A percentile compares a stretch with the other conserved stretches of the same genome.
These are phyloP conservation scores for Vollenhovia emeryi DNA, from an alignment of 1,140 invertebrate genomes.

Conservation along the genomic window DNA sequence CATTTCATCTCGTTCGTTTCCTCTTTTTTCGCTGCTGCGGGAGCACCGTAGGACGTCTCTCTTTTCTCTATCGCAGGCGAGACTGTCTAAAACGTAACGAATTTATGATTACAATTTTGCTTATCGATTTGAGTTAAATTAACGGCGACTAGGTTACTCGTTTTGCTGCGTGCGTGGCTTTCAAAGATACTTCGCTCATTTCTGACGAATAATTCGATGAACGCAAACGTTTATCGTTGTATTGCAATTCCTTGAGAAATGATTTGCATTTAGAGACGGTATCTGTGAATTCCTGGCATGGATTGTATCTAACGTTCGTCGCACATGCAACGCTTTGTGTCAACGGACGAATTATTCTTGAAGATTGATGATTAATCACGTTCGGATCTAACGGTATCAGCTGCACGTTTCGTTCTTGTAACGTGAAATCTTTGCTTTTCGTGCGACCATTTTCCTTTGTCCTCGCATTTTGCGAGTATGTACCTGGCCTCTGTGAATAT, in stretches of 20 bases:
- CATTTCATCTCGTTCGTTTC: neutral
- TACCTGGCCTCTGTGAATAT: neutral
- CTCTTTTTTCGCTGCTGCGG: neutral
- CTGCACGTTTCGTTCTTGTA: neutral
- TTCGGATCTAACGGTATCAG: slow-evolving; percentile 1
- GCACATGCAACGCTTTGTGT: neutral
- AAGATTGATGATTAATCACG: neutral
- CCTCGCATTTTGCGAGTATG: neutral
- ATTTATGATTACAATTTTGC: slow-evolving; percentile 1
- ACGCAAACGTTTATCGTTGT: slow-evolving; percentile 52
- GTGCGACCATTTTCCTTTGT: neutral
- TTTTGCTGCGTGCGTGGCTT: neutral
- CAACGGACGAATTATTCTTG: neutral
- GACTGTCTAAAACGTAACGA: neutral
- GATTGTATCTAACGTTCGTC: neutral
- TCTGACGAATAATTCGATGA: slow-evolving; percentile 9
- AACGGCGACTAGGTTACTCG: slow-evolving; percentile 31
- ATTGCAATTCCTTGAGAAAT: slow-evolving; percentile 56
- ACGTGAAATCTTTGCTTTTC: slow-evolving; percentile 56
- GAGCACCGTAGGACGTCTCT: neutral
- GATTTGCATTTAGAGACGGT: slow-evolving; percentile 59
- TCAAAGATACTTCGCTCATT: slow-evolving; percentile 14
- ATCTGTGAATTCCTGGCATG: slow-evolving; percentile 35
- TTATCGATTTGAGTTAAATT: neutral
- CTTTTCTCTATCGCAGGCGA: neutral